Percentiles rank a stretch among this genome's conserved stretches.
phyloP scores from a whole-genome alignment of 2,113 vertebrate species.

The Calypte anna region DNA sequence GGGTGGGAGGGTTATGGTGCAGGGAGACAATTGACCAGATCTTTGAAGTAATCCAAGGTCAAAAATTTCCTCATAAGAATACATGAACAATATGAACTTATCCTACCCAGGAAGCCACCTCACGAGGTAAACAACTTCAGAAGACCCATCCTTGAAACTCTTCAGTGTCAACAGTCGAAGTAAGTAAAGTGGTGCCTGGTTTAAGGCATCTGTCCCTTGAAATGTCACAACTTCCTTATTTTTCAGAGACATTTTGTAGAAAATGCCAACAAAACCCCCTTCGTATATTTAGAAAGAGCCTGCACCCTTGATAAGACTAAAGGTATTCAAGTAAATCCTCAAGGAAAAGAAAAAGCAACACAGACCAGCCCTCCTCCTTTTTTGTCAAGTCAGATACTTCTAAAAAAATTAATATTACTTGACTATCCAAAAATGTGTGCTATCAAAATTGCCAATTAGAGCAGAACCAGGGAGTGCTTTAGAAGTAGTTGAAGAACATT shows the following conservation, averaged over 20 bases:
- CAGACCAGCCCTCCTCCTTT: too few relatives aligned
- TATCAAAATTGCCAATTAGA: background rate
- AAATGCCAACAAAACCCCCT: background rate
- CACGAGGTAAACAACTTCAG: slow-evolving; percentile 52
- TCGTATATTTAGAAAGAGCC: background rate
- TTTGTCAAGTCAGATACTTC: background rate
- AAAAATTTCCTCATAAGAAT: slow-evolving; percentile 51
- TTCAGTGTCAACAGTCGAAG: slow-evolving; percentile 39
- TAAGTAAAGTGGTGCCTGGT: background rate
- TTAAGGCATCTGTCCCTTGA: slow-evolving; percentile 12
- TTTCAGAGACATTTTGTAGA: background rate
- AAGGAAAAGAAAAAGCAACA: background rate
- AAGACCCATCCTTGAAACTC: slow-evolving; percentile 35
- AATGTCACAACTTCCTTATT: background rate
- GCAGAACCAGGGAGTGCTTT: background rate
- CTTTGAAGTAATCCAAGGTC: slow-evolving; percentile 60
- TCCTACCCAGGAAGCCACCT: slow-evolving; percentile 45
- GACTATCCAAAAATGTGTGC: background rate
- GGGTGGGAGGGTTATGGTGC: too few relatives aligned
- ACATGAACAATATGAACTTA: slow-evolving; percentile 43
- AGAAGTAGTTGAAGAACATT: background rate
- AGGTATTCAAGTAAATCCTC: background rate
- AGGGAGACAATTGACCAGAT: background rate
- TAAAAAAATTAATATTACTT: background rate
- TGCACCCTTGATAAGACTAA: background rate